phyloP scores from a whole-genome alignment of 2,888 invertebrate genomes.

The Emesis furor region DNA sequence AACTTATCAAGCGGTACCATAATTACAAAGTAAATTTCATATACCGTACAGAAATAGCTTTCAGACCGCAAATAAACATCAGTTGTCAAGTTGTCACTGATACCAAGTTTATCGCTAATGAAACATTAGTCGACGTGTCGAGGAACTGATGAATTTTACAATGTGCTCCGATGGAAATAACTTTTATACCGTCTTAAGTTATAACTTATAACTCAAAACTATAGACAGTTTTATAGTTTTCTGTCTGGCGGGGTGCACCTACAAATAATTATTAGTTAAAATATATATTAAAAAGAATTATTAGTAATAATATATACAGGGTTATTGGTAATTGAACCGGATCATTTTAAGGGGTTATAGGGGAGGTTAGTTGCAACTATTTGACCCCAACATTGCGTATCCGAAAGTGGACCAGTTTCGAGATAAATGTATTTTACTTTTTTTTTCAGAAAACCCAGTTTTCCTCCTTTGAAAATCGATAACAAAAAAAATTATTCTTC shows the following conservation, averaged over 20 bases:
- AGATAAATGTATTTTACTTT: too few relatives aligned
- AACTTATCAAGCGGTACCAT: background rate
- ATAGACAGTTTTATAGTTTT: background rate
- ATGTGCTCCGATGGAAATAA: slow-evolving; percentile 3
- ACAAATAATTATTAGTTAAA: too few relatives aligned
- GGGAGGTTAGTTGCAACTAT: too few relatives aligned
- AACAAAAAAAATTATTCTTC: too few relatives aligned
- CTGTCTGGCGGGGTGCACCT: background rate
- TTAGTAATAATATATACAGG: too few relatives aligned
- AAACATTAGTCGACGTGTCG: slow-evolving; percentile 46
- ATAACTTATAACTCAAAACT: slow-evolving; percentile 4
- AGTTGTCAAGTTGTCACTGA: slow-evolving; percentile 77
- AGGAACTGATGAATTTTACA: slow-evolving; percentile 14
- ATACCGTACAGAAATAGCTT: slow-evolving; percentile 59
- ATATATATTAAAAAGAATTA: too few relatives aligned
- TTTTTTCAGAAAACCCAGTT: too few relatives aligned
- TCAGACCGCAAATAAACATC: slow-evolving; percentile 74
- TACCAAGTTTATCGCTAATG: slow-evolving; percentile 79
- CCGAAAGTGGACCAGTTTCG: too few relatives aligned
- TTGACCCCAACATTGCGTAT: too few relatives aligned
- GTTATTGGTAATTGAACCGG: too few relatives aligned
- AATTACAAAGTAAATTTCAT: slow-evolving; percentile 20
- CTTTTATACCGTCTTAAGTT: background rate
- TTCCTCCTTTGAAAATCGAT: too few relatives aligned
- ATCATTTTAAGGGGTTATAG: too few relatives aligned